Base-by-base conservation (phyloP, 2,113 vertebrate species). In the Sinocyclocheilus maitianheensis region DNA sequence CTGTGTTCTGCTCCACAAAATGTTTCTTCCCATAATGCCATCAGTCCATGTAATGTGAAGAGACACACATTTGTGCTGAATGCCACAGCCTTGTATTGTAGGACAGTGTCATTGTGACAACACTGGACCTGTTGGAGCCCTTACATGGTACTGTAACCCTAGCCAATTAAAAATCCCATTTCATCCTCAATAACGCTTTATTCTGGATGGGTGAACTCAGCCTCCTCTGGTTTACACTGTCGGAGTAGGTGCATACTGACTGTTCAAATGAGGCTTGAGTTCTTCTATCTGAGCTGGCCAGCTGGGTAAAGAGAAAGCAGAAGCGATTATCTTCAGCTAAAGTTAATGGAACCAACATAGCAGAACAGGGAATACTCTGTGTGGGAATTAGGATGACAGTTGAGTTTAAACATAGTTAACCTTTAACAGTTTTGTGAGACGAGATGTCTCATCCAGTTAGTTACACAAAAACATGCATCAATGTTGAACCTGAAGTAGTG, bases 91-190 rank as follows among this genome's bases (percentile, higher is more conserved):
- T 46, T 11, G 43, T 46, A 46, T 46, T 46, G 43, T 46, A 46
- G 43, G 9, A 46, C 43, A 46, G 43, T 46, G 43, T 46, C 43
- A 46, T 11, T 46, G 43, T 46, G 43, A 46, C 43, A 46, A 46
- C 43, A 46, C 43, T 10, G 0, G 2, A 46, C 43, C 43, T 46
- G 43, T 46, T 11, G 43, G 43, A 46, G 43, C 43, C 43, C 43
- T 46, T 46, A 46, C 9, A 46, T 46, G 43, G 43, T 9, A 46
- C 43, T 10, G 43, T 46, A 72, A 85, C 76, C 34, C n/a, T 20
- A 53, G 53, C 58, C 78, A 86, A 81, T 86, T 75, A 72, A 86
- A 86, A 81, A 65, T 75, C 40, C 79, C 51, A 81, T 75, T 63
- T 81, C 20, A 81, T 81, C 69, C 69, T 85, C 84, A 72, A 55